Conservation (phyloP, 1,140 invertebrate genomes). For the Nylanderia fulva region DNA sequence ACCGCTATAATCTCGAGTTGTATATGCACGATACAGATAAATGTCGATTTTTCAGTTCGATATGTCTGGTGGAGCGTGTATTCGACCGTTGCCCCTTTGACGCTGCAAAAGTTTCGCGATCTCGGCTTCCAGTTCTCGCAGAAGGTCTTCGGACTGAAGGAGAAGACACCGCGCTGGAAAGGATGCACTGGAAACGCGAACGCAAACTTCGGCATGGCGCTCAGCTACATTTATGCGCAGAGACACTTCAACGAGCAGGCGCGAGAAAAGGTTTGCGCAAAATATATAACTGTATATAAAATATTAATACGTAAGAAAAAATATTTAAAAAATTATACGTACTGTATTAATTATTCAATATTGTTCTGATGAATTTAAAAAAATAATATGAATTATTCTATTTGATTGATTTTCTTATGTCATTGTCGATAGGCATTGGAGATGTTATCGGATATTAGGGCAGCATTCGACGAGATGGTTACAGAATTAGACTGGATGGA, state of each 20-base stretch:
- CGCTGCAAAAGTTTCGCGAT: constrained; percentile 87
- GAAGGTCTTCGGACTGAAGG: constrained; percentile 88
- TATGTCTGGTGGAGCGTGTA: constrained; percentile 90
- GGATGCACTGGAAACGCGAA: constrained; percentile 91
- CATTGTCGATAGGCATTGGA: constrained; percentile 88
- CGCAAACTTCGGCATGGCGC: constrained; percentile 92
- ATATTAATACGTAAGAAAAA: no score
- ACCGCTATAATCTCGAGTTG: background rate
- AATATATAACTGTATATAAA: no score
- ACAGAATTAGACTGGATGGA: constrained; percentile 93
- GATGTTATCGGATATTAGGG: constrained; percentile 91
- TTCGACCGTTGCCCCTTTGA: constrained; percentile 88
- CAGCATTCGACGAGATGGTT: constrained; percentile 90
- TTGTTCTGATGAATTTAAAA: background rate
- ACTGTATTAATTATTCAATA: background rate
- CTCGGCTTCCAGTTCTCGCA: constrained; percentile 88
- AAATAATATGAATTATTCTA: background rate
- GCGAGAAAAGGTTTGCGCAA: constrained; percentile 88
- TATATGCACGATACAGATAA: constrained; percentile 1
- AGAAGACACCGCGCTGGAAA: constrained; percentile 90
- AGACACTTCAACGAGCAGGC: constrained; percentile 90
- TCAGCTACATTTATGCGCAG: constrained; percentile 92
- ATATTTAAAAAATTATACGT: no score
- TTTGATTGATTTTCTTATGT: background rate
- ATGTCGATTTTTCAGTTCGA: constrained; percentile 84